These are phyloP conservation scores for Tenrec ecaudatus DNA, from an alignment of 2,113 vertebrate species.

Conservation along the genomic window DNA sequence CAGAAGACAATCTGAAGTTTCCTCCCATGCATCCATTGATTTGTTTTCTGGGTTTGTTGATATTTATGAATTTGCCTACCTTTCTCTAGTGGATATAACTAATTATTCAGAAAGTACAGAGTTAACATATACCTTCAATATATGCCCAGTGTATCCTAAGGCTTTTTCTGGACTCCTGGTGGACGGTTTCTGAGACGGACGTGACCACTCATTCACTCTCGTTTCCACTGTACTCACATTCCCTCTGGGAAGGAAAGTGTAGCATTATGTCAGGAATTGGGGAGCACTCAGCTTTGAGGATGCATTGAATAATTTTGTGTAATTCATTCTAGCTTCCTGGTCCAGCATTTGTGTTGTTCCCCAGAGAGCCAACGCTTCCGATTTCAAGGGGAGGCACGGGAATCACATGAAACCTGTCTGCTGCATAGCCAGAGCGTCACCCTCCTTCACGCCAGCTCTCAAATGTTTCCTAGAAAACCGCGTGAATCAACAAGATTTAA, in stretches of 20 bases:
- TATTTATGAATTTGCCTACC: not conserved
- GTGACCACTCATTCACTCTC: not conserved
- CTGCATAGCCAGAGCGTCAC: not conserved
- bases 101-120: not conserved
- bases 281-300: not conserved
- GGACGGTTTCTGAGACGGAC: not conserved
- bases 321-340: not conserved
- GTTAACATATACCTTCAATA: not conserved
- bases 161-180: constrained; percentile 8
- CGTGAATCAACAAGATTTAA: constrained; percentile 53
- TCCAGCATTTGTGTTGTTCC: constrained; percentile 9
- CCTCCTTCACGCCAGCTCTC: not conserved
- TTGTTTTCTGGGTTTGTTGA: not conserved
- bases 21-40: not conserved
- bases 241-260: not conserved
- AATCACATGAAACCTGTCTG: not conserved
- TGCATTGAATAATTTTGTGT: not conserved
- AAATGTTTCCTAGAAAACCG: constrained; percentile 56
- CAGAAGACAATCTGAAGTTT: not conserved
- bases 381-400: not conserved
- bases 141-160: not conserved
- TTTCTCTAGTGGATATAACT: constrained; percentile 33
- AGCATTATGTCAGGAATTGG: not conserved
- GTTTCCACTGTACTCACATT: not conserved
- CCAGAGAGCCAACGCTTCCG: not conserved